Evolutionary conservation across 1,140 invertebrate species (phyloP).

Genomic region (Listronotus oregonensis): DNA sequence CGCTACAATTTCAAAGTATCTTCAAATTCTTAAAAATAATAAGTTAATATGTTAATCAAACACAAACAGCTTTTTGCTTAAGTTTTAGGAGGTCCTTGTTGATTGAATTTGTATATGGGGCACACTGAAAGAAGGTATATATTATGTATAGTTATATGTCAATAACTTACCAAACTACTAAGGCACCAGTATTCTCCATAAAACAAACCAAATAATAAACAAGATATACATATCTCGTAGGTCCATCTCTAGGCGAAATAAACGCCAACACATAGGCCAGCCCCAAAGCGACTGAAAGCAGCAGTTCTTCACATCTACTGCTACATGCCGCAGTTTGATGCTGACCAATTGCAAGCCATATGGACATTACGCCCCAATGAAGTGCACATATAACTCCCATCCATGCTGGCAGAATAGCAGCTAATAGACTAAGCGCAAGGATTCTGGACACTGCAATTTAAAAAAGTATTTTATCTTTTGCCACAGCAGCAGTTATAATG

Average conservation of each 20-base stretch:
- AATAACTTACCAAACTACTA: slow-evolving; percentile 57
- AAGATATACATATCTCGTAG: slow-evolving; percentile 58
- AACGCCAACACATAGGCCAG: slow-evolving; percentile 58
- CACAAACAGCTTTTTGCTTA: too few relatives aligned
- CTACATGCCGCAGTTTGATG: slow-evolving; percentile 55
- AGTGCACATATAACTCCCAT: slow-evolving; percentile 54
- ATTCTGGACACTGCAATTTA: slow-evolving; percentile 52
- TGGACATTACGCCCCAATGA: slow-evolving; percentile 56
- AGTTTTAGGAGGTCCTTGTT: too few relatives aligned
- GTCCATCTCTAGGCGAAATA: slow-evolving; percentile 58
- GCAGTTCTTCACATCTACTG: slow-evolving; percentile 58
- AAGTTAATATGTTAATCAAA: too few relatives aligned
- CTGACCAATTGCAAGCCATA: slow-evolving; percentile 55
- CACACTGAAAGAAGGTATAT: too few relatives aligned
- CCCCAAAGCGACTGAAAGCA: slow-evolving; percentile 56
- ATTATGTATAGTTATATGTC: too few relatives aligned
- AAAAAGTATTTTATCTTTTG: too few relatives aligned
- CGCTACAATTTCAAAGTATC: too few relatives aligned
- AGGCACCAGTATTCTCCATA: slow-evolving; percentile 59
- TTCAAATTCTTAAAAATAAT: too few relatives aligned
- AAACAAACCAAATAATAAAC: slow-evolving; percentile 59
- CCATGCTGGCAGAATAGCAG: slow-evolving; percentile 54
- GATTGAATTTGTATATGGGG: too few relatives aligned
- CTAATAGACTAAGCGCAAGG: slow-evolving; percentile 54
- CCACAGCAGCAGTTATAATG: too few relatives aligned